These are phyloP conservation scores for Amaurobius ferox DNA, from an alignment of 2,888 invertebrate species.

Conservation along the genomic window DNA sequence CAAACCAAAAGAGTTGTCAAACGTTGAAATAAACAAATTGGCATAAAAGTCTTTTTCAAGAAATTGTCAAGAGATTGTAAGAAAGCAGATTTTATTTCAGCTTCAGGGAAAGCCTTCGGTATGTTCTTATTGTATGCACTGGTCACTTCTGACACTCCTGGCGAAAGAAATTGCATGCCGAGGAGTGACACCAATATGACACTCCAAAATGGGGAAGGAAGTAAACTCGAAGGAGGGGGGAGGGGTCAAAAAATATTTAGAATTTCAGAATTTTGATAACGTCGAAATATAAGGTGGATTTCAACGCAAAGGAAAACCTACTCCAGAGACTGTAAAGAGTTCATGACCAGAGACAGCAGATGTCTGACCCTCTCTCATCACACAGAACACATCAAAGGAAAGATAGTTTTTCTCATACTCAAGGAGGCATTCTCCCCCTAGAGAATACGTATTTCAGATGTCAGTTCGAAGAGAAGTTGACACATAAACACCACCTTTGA, in stretches of 20 bases:
- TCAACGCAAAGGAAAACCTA: background rate
- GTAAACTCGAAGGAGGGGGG: background rate
- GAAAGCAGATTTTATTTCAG: background rate
- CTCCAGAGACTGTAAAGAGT: background rate
- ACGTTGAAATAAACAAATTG: no score
- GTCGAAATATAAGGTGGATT: background rate
- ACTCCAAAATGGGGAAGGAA: constrained; percentile 4
- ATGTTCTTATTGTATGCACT: background rate
- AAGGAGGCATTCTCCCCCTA: no score
- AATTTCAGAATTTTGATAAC: background rate
- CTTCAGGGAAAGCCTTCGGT: background rate
- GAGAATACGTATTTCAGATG: no score
- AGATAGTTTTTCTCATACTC: no score
- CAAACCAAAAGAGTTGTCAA: no score
- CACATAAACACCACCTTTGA: no score
- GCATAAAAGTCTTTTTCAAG: no score
- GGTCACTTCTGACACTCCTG: constrained; percentile 12
- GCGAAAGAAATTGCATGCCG: constrained; percentile 42
- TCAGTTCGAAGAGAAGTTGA: no score
- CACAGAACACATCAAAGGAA: background rate
- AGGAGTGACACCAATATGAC: constrained; percentile 39
- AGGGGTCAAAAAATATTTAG: background rate
- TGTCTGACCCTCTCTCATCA: background rate
- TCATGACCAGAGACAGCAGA: background rate
- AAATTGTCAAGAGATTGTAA: no score